Conservation (phyloP, 30 jellyfish, hydroid and myxozoan species). For the Turritopsis rubra region DNA sequence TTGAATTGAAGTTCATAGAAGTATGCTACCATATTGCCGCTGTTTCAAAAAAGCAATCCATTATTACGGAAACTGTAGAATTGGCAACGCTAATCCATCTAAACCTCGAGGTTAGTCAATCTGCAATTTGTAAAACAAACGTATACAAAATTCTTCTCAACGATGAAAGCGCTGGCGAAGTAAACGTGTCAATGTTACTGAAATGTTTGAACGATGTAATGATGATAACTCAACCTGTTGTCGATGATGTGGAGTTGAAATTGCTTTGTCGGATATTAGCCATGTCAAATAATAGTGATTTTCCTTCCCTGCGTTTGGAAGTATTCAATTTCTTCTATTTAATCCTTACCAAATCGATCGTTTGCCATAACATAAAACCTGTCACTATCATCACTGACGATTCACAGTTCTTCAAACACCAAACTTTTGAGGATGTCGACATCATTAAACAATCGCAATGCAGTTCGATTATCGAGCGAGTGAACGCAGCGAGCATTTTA, state of each 20-base stretch:
- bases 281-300: not conserved
- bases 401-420: not conserved
- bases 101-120: not conserved
- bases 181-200: not conserved
- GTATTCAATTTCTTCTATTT: slow-evolving; percentile 3
- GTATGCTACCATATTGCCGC: not conserved
- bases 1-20: not conserved
- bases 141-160: not conserved
- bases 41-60: not conserved
- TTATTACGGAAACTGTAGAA: not conserved
- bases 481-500: slow-evolving; percentile 6
- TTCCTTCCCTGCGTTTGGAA: slow-evolving; percentile 17
- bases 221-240: not conserved
- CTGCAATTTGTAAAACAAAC: not conserved
- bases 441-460: not conserved
- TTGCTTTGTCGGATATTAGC: slow-evolving; percentile 9
- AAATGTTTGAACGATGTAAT: slow-evolving; percentile 16
- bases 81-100: not conserved
- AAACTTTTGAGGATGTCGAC: not conserved
- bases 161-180: not conserved
- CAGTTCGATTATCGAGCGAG: not conserved
- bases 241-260: slow-evolving; percentile 21
- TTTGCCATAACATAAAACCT: not conserved
- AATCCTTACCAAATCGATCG: slow-evolving; percentile 16
- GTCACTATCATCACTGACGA: not conserved